Evolutionary conservation across 37 sponge, comb jelly and placozoan genomes (phyloP), one percentile per base, ranked within the genome.

Genomic region (Mnemiopsis leidyi): DNA sequence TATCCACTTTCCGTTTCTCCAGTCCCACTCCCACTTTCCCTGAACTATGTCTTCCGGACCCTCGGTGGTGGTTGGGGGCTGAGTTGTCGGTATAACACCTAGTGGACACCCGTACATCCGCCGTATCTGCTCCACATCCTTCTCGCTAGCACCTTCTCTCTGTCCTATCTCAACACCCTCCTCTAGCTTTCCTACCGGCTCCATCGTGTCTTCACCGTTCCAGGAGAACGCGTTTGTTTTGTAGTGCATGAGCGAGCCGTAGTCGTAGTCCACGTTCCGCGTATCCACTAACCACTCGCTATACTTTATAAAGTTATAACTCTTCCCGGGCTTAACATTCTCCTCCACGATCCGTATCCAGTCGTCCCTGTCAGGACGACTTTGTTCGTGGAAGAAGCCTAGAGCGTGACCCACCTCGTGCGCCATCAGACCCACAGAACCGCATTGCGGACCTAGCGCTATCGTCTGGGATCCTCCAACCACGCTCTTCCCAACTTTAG

Each of bases 361-460:
- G 24, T 85, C 90, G 48, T 85, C 90, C 61, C 90, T 1, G 30
- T 85, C 90, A 5, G 90, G 90, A n/a, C 90, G 23, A 61, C 90
- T 85, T 25, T 85, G 90, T 61, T 85, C 90, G 90, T 85, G 90
- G 61, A 85, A 85, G 90, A 85, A 85, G 26, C 90, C 90, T 16
- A 85, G 90, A 26, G 90, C 90, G 29, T 85, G 90, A 0, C 90
- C 90, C 9, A 85, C 21, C 29, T 85, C 90, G 90, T 85, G 90
- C 13, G 61, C 61, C n/a, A 85, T 33, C 24, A 85, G 90, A 33
- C 90, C 90, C 61, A 38, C 36, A 39, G 32, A 23, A 39, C 90
- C 90, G 23, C 90, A 85, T 61, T 33, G 36, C 1, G 90, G 28
- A 2, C 90, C 90, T 61, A 85, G 90, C 0, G 90, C 32, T 3